Conservation (phyloP, 2,113 vertebrate genomes). For the Esox niger region DNA sequence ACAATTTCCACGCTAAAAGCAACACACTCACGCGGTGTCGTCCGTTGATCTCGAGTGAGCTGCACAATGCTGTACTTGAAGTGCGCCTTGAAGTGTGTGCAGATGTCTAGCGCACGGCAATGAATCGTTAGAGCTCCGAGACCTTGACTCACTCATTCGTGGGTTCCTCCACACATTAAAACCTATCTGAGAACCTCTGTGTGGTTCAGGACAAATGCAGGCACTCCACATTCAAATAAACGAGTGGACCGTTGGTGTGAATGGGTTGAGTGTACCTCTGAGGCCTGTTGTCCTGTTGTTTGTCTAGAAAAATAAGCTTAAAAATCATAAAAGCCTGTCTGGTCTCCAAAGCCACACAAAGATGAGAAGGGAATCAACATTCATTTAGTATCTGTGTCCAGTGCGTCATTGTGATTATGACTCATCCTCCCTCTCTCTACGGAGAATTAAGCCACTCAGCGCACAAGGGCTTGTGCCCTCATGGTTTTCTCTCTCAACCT, state of each 20-base stretch:
- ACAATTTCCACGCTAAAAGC: not conserved
- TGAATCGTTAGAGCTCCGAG: conserved; percentile 27
- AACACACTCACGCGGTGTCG: not conserved
- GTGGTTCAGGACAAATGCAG: too few species aligned
- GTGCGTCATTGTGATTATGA: conserved; percentile 32
- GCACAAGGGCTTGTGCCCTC: conserved; percentile 8
- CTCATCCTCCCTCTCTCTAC: conserved; percentile 47
- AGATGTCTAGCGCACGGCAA: not conserved
- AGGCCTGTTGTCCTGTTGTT: conserved; percentile 45
- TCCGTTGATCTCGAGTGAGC: not conserved
- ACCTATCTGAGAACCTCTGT: conserved; percentile 29
- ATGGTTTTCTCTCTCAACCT: too few species aligned
- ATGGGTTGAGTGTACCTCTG: not conserved
- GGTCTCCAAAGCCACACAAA: conserved; percentile 29
- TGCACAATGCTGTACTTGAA: not conserved
- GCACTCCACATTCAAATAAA: too few species aligned
- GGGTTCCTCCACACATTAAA: too few species aligned
- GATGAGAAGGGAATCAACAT: conserved; percentile 37
- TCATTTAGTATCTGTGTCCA: conserved; percentile 15
- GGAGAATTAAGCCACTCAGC: conserved; percentile 42
- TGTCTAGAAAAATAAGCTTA: conserved; percentile 37
- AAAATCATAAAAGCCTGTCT: not conserved
- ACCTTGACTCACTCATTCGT: conserved; percentile 10
- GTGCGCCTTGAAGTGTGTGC: conserved; percentile 11
- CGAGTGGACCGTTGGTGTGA: conserved; percentile 26